Evolutionary conservation across 2,888 invertebrate genomes (phyloP), one percentile per base, ranked within the genome.

Genomic region (Tenthredo notha): DNA sequence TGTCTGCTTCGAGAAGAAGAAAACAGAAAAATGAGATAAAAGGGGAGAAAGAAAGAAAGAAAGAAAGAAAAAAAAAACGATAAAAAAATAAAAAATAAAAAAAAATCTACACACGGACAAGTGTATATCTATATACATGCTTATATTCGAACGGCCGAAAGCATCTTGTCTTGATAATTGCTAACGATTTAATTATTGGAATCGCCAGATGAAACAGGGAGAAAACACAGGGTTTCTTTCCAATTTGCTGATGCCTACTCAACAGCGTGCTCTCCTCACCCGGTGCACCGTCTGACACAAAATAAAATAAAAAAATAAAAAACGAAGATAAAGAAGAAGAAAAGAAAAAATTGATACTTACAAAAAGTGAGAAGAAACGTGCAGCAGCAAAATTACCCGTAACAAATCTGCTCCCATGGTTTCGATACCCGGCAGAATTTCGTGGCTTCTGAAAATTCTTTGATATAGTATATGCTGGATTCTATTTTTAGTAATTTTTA

Each of bases 151-250:
- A 78, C 72, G 75, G 86, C 40, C 75, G 50, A 74, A 84, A 84
- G 85, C 86, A 85, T 86, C 87, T 85, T 86, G 85, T 87, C 85
- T 86, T 86, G 85, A 87, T 87, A 87, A 87, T 88, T 87, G 86
- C 87, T 86, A 87, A 88, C 88, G 89, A 89, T 89, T 88, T 88
- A 89, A 89, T 88, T 88, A 88, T 88, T 86, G 85, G 86, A 87
- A 86, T 85, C 87, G 86, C 82, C 85, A 80, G 75, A 75, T 74
- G 83, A 82, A 70, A 83, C 67, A 67, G 75, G 75, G 58, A 37
- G 84, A 74, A 85, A 85, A 85, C 80, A 80, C 54, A 74, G 84
- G 83, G 85, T 83, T 83, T 85, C 25, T 86, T 88, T 86, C 86
- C 86, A 88, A 88, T 88, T 86, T 70, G 75, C 61, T 29, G 61